A percentile compares a stretch with the other conserved stretches of the same genome.
Conservation (phyloP, 2,113 vertebrate genomes). For the Poeciliopsis turrubarensis region DNA sequence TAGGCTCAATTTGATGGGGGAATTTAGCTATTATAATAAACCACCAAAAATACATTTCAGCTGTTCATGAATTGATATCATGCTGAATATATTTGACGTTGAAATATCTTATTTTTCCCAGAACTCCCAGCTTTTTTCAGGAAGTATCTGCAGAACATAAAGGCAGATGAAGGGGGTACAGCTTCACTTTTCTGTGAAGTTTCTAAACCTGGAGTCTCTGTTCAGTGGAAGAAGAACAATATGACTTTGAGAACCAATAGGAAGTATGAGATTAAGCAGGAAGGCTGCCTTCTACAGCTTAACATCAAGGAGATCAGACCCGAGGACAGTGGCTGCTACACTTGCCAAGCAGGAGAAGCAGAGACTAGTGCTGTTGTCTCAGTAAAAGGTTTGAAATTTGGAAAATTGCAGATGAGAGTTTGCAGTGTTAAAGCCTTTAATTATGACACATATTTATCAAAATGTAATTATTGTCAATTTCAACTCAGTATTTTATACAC, state of each 20-base stretch:
- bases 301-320: conserved; percentile 66
- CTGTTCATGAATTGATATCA: background rate
- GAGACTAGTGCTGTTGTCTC: conserved; percentile 43
- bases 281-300: conserved; percentile 75
- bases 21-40: too few relatives aligned
- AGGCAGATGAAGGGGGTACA: conserved; percentile 71
- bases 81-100: too few relatives aligned
- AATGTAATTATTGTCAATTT: too few relatives aligned
- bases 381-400: conserved; percentile 43
- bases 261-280: conserved; percentile 81
- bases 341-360: conserved; percentile 69
- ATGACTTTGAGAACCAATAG: conserved; percentile 65
- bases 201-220: conserved; percentile 70
- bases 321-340: conserved; percentile 82
- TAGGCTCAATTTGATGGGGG: background rate
- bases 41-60: too few relatives aligned
- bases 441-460: too few relatives aligned
- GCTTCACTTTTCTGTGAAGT: conserved; percentile 76
- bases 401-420: background rate
- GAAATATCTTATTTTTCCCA: conserved; percentile 15
- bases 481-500: too few relatives aligned
- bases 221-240: conserved; percentile 80
- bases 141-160: conserved; percentile 70
- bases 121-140: conserved; percentile 70
- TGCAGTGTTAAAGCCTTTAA: too few relatives aligned